Percentiles rank a stretch among this genome's conserved stretches.
These are phyloP conservation scores for Dolichomitus sp. DNA, from an alignment of 2,888 invertebrate genomes.

Conservation along the genomic window DNA sequence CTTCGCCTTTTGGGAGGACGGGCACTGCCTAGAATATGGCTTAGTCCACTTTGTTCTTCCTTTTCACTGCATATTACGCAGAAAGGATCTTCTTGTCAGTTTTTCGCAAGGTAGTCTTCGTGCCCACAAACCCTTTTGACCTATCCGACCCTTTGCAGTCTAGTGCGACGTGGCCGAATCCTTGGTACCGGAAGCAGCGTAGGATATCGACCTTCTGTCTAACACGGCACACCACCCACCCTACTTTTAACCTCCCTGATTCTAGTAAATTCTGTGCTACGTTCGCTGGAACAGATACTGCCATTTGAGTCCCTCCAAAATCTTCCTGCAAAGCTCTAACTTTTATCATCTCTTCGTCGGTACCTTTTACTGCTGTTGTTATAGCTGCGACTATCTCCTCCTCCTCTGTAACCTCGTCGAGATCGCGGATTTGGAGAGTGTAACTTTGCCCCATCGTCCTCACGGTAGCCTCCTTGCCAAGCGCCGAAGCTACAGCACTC, in stretches of 20 bases:
- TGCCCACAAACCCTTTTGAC: conserved; percentile 59
- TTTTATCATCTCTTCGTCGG: conserved; percentile 2
- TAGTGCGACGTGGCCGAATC: no score
- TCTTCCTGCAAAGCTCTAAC: conserved; percentile 46
- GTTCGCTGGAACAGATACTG: conserved; percentile 39
- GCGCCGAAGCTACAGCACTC: no score
- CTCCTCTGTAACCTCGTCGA: conserved; percentile 54
- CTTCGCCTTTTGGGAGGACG: conserved; percentile 46
- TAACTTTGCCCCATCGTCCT: no score
- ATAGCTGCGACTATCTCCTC: conserved; percentile 18
- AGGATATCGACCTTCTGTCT: conserved; percentile 27
- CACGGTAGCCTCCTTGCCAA: no score
- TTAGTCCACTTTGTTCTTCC: not conserved
- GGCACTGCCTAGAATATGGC: conserved; percentile 58
- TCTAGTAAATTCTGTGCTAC: conserved; percentile 40
- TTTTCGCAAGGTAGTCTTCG: conserved; percentile 46
- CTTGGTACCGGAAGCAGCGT: no score
- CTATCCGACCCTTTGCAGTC: conserved; percentile 43
- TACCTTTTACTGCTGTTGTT: conserved; percentile 6
- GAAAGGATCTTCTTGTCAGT: no score
- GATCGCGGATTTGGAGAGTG: conserved; percentile 63
- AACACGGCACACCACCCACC: conserved; percentile 64
- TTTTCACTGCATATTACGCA: no score
- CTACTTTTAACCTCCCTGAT: conserved; percentile 37
- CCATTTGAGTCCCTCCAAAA: conserved; percentile 56